Percentiles rank a stretch among this genome's conserved stretches.
These are phyloP conservation scores for Dipus sagitta DNA, from an alignment of 2,797 vertebrate species.

Conservation along the genomic window DNA sequence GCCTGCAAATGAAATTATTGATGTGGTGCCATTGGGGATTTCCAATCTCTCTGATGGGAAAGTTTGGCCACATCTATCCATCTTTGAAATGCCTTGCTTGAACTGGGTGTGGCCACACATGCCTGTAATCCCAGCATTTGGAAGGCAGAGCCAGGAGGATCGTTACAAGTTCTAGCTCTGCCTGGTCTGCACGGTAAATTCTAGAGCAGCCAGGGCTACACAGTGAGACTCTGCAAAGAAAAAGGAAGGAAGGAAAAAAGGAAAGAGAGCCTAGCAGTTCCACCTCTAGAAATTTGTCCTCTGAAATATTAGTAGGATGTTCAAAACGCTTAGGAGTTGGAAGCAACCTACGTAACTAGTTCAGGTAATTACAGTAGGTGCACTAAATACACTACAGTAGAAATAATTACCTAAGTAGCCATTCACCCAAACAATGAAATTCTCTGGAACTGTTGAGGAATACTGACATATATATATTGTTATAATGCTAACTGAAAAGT, in stretches of 20 bases:
- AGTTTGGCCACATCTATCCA: neutral
- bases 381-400: neutral
- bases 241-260: neutral
- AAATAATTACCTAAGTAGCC: conserved; percentile 2
- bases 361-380: neutral
- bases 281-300: neutral
- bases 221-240: neutral
- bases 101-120: neutral
- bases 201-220: neutral
- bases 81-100: neutral
- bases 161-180: neutral
- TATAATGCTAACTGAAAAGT: neutral
- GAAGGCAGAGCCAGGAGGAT: neutral
- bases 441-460: conserved; percentile 18
- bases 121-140: neutral
- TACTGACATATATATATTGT: neutral
- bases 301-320: neutral
- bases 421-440: conserved; percentile 12
- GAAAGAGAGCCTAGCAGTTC: neutral
- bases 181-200: neutral
- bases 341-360: neutral
- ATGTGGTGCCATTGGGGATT: neutral
- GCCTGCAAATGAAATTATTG: neutral
- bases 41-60: neutral
- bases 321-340: conserved; percentile 9